phyloP scores from a whole-genome alignment of 2,113 vertebrate species.

The Petaurus breviceps region DNA sequence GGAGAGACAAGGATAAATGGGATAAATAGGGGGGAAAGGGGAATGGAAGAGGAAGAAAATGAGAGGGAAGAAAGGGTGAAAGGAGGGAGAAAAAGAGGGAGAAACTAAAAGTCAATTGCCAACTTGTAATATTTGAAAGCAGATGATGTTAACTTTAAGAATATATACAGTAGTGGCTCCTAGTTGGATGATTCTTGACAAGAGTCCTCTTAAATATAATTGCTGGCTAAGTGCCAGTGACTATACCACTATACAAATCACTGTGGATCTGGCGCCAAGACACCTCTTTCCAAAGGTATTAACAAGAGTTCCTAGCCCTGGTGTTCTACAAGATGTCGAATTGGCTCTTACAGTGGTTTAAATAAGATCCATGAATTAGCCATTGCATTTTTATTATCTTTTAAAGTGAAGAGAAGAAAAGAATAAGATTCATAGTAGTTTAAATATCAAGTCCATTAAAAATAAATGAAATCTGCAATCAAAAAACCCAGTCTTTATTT shows the following conservation, averaged over 20 bases:
- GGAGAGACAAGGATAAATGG: background rate
- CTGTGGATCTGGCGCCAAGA: slow-evolving; percentile 61
- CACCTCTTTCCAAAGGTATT: slow-evolving; percentile 57
- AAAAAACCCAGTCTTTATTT: slow-evolving; percentile 54
- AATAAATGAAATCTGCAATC: slow-evolving; percentile 33
- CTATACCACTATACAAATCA: slow-evolving; percentile 68
- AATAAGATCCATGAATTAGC: slow-evolving; percentile 51
- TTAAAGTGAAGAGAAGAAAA: slow-evolving; percentile 10
- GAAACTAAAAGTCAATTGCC: slow-evolving; percentile 61
- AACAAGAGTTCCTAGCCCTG: slow-evolving; percentile 59
- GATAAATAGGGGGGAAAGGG: background rate
- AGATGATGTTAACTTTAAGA: slow-evolving; percentile 68
- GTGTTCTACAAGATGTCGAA: slow-evolving; percentile 69
- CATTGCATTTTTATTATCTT: slow-evolving; percentile 54
- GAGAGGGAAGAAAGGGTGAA: background rate
- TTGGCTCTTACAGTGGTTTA: slow-evolving; percentile 62
- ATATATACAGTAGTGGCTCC: slow-evolving; percentile 64
- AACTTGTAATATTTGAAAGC: slow-evolving; percentile 58
- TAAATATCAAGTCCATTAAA: slow-evolving; percentile 36
- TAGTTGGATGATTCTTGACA: slow-evolving; percentile 69
- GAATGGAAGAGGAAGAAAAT: background rate
- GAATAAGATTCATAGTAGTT: background rate
- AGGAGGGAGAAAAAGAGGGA: background rate
- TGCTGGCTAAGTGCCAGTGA: slow-evolving; percentile 70
- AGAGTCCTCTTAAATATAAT: slow-evolving; percentile 70